Percentiles rank a stretch among this genome's conserved stretches.
phyloP scores from a whole-genome alignment of 2,888 invertebrate species.

The Xanthostigma xanthostigma region DNA sequence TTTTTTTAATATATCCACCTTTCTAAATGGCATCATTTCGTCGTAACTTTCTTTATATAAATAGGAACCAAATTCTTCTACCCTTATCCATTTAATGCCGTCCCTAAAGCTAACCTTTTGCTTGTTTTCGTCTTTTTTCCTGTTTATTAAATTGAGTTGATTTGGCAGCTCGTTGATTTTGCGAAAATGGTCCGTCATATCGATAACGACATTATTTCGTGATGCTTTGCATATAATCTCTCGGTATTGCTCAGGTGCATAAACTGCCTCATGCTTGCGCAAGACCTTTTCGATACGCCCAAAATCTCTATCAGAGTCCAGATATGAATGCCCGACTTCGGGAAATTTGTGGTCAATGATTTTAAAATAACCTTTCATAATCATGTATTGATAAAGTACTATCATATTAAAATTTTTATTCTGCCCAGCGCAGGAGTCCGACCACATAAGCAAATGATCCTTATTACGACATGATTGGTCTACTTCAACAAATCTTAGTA shows the following conservation, averaged over 20 bases:
- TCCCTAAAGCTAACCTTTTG: constrained; percentile 14
- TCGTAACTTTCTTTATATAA: constrained; percentile 2
- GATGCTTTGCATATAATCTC: constrained; percentile 14
- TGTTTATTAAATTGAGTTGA: constrained; percentile 10
- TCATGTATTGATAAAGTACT: constrained; percentile 8
- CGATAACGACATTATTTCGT: constrained; percentile 14
- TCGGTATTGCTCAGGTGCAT: constrained; percentile 17
- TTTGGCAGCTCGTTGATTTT: constrained; percentile 10
- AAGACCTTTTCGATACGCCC: constrained; percentile 19
- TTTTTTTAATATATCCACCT: not conserved
- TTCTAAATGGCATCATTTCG: constrained; percentile 2
- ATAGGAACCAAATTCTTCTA: constrained; percentile 6
- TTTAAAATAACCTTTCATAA: constrained; percentile 14
- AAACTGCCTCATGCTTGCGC: constrained; percentile 17
- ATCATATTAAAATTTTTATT: constrained; percentile 10
- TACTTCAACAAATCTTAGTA: constrained; percentile 7
- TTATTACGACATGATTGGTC: constrained; percentile 4
- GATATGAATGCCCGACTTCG: constrained; percentile 19
- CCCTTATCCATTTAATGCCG: constrained; percentile 9
- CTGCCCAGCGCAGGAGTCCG: constrained; percentile 7
- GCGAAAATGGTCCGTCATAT: constrained; percentile 14
- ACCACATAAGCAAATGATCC: constrained; percentile 7
- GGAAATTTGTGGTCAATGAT: constrained; percentile 18
- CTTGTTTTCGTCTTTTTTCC: constrained; percentile 9
- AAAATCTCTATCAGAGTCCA: constrained; percentile 22